Conservation (phyloP, 2,797 vertebrate species). For the Perodicticus potto region DNA sequence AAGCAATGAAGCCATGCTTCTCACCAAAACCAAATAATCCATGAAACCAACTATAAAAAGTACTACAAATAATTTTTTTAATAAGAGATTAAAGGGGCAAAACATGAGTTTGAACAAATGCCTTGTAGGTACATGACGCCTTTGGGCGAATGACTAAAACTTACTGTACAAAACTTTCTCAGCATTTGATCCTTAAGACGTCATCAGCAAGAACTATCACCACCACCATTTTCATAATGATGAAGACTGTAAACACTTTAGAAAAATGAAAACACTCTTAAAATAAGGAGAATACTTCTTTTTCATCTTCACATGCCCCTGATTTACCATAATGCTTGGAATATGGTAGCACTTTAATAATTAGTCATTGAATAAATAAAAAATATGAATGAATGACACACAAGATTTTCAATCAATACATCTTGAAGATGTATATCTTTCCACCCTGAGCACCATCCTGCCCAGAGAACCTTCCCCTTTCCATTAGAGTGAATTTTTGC, state of each 20-base stretch:
- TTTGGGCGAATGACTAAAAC: slow-evolving; percentile 43
- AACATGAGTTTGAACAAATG: slow-evolving; percentile 65
- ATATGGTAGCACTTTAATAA: neutral
- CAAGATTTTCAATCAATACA: neutral
- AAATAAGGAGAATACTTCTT: neutral
- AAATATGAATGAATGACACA: neutral
- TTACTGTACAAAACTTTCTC: slow-evolving; percentile 25
- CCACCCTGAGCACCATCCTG: neutral
- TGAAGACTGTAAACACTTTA: neutral
- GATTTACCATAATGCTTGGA: neutral
- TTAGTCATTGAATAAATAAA: neutral
- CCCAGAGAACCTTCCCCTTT: neutral
- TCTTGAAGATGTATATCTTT: neutral
- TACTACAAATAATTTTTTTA: slow-evolving; percentile 67
- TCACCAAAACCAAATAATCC: slow-evolving; percentile 59
- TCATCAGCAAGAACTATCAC: neutral
- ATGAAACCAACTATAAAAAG: slow-evolving; percentile 66
- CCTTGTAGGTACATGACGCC: neutral
- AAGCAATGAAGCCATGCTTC: slow-evolving; percentile 53
- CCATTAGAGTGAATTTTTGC: neutral
- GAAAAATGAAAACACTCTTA: neutral
- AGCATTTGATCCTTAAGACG: neutral
- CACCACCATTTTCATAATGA: neutral
- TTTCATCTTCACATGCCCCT: neutral
- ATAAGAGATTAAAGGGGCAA: slow-evolving; percentile 58